These are phyloP conservation scores for Tupaia tana DNA, from an alignment of 2,113 vertebrate genomes.

Conservation along the genomic window DNA sequence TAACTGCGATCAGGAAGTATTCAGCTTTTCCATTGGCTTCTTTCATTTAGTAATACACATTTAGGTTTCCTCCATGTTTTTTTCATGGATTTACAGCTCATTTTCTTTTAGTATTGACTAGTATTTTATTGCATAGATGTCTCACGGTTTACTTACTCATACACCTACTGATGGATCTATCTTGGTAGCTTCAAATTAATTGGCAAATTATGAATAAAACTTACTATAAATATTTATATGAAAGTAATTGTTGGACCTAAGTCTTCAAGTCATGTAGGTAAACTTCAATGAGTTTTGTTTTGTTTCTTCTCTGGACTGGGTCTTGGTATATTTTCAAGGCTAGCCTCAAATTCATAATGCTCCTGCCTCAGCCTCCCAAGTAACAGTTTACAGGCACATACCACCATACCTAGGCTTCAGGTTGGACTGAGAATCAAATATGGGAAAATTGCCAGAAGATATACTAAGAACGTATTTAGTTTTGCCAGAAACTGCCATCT, in stretches of 20 bases:
- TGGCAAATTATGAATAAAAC: neutral
- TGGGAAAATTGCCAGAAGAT: neutral
- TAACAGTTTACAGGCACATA: too few species aligned
- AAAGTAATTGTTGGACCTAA: neutral
- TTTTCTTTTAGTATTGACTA: neutral
- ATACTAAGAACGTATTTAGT: too few species aligned
- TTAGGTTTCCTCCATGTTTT: neutral
- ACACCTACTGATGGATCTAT: neutral
- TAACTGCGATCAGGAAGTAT: too few species aligned
- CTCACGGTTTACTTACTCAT: neutral
- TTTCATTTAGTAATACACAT: too few species aligned
- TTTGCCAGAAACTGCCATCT: neutral
- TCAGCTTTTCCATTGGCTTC: too few species aligned
- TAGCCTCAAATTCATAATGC: too few species aligned
- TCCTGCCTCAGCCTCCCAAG: too few species aligned
- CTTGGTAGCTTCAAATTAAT: neutral
- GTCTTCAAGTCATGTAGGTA: neutral
- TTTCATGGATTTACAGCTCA: neutral
- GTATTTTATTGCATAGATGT: neutral
- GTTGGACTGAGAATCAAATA: too few species aligned
- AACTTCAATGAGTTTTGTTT: neutral
- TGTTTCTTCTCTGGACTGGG: too few species aligned
- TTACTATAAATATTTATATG: neutral
- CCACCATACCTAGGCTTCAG: too few species aligned
- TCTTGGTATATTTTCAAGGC: too few species aligned